Evolutionary conservation across 2,888 invertebrate species (phyloP).

Genomic region (Netelia virgata): DNA sequence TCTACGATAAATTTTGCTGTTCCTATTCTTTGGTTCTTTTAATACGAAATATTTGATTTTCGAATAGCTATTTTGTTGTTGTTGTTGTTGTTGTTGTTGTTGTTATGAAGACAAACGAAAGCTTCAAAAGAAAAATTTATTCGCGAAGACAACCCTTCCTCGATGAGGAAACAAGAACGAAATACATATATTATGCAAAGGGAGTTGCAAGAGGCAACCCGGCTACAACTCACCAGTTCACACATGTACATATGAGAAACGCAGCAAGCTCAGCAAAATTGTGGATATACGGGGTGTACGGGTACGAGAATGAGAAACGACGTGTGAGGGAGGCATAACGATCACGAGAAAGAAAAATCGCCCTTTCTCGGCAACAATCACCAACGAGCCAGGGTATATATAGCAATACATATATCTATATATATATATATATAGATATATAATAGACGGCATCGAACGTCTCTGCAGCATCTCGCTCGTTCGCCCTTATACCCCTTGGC

Average conservation of each 20-base stretch:
- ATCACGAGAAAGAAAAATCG: conserved; percentile 60
- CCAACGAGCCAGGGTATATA: neutral
- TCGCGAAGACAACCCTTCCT: too few species aligned
- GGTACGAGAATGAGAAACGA: conserved; percentile 30
- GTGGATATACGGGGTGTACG: neutral
- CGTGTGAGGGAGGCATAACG: conserved; percentile 54
- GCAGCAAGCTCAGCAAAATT: conserved; percentile 18
- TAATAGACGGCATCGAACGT: neutral
- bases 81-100: too few species aligned
- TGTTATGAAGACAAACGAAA: too few species aligned
- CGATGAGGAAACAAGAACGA: too few species aligned
- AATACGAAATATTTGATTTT: too few species aligned
- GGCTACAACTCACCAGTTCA: neutral
- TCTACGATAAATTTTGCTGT: too few species aligned
- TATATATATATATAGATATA: too few species aligned
- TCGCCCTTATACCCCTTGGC: neutral
- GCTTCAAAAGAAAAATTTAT: too few species aligned
- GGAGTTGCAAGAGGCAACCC: too few species aligned
- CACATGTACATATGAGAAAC: neutral
- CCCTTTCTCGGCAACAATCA: conserved; percentile 33
- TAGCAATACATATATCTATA: neutral
- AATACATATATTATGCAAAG: too few species aligned
- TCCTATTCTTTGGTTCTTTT: too few species aligned
- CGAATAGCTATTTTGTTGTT: too few species aligned
- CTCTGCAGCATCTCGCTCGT: conserved; percentile 1